phyloP scores from a whole-genome alignment of 2,113 vertebrate species.

The Lagopus leucura region DNA sequence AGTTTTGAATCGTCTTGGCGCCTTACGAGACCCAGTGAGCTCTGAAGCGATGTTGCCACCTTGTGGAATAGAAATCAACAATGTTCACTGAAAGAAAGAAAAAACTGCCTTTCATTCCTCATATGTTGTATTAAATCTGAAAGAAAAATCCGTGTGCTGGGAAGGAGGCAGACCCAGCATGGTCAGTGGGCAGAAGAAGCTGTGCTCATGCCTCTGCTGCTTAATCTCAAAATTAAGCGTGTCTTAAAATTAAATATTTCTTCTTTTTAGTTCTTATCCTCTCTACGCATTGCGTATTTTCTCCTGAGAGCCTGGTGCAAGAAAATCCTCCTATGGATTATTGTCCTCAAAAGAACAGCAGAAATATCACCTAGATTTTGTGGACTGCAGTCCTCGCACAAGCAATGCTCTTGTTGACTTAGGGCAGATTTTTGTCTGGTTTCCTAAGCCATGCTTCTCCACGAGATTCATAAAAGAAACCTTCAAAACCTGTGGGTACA shows the following conservation, averaged over 20 bases:
- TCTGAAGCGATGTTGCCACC: conserved; percentile 77
- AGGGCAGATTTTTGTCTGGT: conserved; percentile 36
- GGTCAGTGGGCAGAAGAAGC: background rate
- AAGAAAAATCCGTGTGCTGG: background rate
- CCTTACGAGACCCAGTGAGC: background rate
- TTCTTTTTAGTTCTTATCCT: background rate
- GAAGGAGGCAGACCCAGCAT: background rate
- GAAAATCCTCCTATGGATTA: background rate
- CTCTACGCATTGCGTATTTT: fast-evolving
- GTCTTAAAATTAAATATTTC: background rate
- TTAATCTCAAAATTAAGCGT: background rate
- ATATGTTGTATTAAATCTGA: background rate
- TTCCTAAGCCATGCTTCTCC: background rate
- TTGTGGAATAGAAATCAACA: conserved; percentile 64
- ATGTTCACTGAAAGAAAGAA: background rate
- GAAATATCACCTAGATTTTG: background rate
- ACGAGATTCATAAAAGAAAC: background rate
- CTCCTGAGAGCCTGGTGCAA: background rate
- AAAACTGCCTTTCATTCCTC: background rate
- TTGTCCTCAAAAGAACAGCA: background rate
- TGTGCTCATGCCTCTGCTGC: background rate
- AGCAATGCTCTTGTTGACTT: background rate
- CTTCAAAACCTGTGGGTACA: conserved; percentile 19
- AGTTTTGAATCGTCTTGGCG: background rate
- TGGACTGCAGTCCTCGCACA: background rate